These are phyloP conservation scores for Nematostella vectensis DNA, from an alignment of 92 coral and sea anemone genomes.

Conservation along the genomic window DNA sequence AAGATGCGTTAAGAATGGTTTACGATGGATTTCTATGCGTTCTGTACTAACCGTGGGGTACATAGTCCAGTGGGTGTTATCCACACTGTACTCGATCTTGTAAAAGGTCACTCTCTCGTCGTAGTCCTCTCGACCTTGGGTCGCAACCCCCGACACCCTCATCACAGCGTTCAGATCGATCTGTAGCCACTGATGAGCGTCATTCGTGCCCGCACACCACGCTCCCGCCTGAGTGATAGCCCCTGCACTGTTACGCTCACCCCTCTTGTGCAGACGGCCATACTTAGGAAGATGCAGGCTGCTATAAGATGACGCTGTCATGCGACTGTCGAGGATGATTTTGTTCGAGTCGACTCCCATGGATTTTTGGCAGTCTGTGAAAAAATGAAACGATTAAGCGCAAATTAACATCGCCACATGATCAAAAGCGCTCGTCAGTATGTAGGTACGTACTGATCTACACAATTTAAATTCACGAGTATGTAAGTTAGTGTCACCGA, in stretches of 20 bases:
- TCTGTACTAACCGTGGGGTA: constrained; percentile 36
- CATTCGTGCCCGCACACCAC: constrained; percentile 41
- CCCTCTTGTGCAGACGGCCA: constrained; percentile 38
- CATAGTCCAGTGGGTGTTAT: constrained; percentile 40
- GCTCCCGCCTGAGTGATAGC: constrained; percentile 28
- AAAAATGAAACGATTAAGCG: no score
- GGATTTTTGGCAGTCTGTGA: constrained; percentile 38
- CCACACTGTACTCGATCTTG: constrained; percentile 47
- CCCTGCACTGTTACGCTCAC: constrained; percentile 5
- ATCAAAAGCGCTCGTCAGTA: no score
- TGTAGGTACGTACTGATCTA: no score
- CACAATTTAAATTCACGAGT: no score
- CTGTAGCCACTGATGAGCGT: constrained; percentile 51
- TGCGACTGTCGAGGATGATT: constrained; percentile 29
- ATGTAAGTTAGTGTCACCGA: no score
- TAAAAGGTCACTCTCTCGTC: constrained; percentile 59
- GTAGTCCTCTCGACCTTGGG: constrained; percentile 59
- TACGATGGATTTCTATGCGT: no score
- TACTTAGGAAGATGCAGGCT: constrained; percentile 15
- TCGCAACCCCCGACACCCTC: constrained; percentile 59
- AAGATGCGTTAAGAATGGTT: no score
- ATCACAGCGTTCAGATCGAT: constrained; percentile 17
- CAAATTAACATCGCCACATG: no score
- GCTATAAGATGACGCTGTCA: constrained; percentile 46
- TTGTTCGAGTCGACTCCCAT: constrained; percentile 31